Evolutionary conservation across 2,888 invertebrate genomes (phyloP), one percentile per base, ranked within the genome.

Genomic region (Hypomecis atomaria): DNA sequence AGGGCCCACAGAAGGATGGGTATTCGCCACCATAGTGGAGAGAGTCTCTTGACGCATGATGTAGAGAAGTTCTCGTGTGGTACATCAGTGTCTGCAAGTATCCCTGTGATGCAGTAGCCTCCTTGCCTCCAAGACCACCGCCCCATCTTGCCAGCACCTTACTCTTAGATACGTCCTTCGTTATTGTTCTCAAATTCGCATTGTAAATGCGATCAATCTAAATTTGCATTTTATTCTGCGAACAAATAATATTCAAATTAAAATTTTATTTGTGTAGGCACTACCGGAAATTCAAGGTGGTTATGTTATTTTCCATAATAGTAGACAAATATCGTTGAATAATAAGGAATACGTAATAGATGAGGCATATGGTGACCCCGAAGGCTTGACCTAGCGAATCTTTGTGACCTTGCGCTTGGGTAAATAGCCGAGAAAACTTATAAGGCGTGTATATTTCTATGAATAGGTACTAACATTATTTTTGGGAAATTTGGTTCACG

Each of bases 1-100:
- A 85, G 60, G 0, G 89, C 76, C 92, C 92, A 92, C 1, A 89
- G 55, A 36, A 90, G 80, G 59, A 89, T 89, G 4, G 90, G 90
- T 4, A 90, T 72, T 38, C 92, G 81, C 91, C 91, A 92, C 75
- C 82, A 81, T 6, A 92, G 72, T 0, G 92, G 88, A 0, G 89
- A 89, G 5, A 85, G 62, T 53, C 78, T 79, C 50, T 78, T 79
- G 10, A 75, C 71, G 72, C 87, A 88, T 42, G 87, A 86, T 66
- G 77, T 84, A 6, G 82, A 79, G 67, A 90, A 91, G 6, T 81
- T 69, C 54, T 88, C 87, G 23, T 82, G 70, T 4, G 78, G 71
- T 8, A 83, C 85, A 49, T 87, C 83, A 62, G 81, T 82, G 63
- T 84, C 79, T 44, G 76, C 81, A 4, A 88, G 75, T 34, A 78